Conservation (phyloP, 1,140 invertebrate genomes). For the Odontomachus brunneus region DNA sequence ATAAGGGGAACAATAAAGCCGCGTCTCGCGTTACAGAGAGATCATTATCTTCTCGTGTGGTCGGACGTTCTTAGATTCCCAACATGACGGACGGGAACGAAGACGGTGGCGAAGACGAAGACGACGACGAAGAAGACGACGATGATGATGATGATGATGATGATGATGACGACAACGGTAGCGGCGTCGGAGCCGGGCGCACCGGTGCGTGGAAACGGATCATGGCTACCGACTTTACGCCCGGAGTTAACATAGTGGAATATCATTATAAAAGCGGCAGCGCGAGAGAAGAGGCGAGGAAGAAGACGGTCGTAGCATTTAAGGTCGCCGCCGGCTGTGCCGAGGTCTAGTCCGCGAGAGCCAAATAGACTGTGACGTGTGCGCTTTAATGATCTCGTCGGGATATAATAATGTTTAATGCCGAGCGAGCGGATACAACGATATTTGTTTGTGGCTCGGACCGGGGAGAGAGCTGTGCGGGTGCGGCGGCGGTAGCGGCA, state of each 20-base stretch:
- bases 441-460: no score
- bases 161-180: constrained; percentile 7
- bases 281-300: constrained; percentile 30
- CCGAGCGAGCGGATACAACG: not conserved
- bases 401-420: constrained; percentile 12
- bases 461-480: no score
- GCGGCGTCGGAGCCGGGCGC: constrained; percentile 65
- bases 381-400: constrained; percentile 22
- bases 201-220: constrained; percentile 83
- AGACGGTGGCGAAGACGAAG: constrained; percentile 53
- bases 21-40: constrained; percentile 13
- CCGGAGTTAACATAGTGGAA: constrained; percentile 77
- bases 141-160: constrained; percentile 12
- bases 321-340: constrained; percentile 22
- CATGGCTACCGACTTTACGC: constrained; percentile 80
- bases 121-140: no score
- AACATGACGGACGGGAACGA: no score
- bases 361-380: constrained; percentile 54
- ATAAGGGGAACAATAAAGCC: not conserved
- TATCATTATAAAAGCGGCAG: constrained; percentile 74
- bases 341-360: constrained; percentile 37
- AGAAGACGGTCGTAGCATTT: constrained; percentile 15
- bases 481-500: not conserved
- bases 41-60: constrained; percentile 52
- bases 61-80: constrained; percentile 67